phyloP scores from a whole-genome alignment of 2,797 vertebrate species.

The Notolabrus celidotus region DNA sequence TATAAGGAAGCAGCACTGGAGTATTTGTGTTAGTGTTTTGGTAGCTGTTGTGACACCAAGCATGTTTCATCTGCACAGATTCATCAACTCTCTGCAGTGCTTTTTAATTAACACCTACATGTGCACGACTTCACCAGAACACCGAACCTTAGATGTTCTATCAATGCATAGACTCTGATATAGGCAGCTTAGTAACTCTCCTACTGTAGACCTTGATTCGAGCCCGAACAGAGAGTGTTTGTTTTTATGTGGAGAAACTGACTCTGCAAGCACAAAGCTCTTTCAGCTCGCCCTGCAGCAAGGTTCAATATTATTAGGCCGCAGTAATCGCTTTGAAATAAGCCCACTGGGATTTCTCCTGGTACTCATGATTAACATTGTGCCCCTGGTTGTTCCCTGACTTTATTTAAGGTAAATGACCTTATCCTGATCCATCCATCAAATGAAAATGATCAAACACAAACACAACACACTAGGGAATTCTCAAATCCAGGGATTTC shows the following conservation, averaged over 20 bases:
- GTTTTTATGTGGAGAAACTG: slow-evolving; percentile 4
- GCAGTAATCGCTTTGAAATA: slow-evolving; percentile 32
- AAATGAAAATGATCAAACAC: slow-evolving; percentile 18
- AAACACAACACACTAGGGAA: neutral
- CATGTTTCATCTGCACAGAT: neutral
- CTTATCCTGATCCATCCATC: slow-evolving; percentile 7
- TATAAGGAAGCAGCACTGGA: neutral
- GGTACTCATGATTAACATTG: slow-evolving; percentile 29
- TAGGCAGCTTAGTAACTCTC: neutral
- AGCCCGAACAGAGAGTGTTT: neutral
- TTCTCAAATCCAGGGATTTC: neutral
- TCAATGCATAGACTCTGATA: neutral
- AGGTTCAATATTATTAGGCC: slow-evolving; percentile 21
- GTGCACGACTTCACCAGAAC: neutral
- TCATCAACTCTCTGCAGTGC: no score
- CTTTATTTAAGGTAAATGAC: slow-evolving; percentile 22
- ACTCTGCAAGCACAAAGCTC: slow-evolving; percentile 5
- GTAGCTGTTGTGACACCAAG: neutral
- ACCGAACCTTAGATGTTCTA: neutral
- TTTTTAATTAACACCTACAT: neutral
- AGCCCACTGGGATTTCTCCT: slow-evolving; percentile 19
- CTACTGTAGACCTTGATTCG: neutral
- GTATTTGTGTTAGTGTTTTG: no score
- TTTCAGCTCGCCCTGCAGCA: slow-evolving; percentile 27
- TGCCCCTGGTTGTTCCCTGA: slow-evolving; percentile 8